Evolutionary conservation across 2,888 invertebrate genomes (phyloP).

Genomic region (Helobdella robusta): DNA sequence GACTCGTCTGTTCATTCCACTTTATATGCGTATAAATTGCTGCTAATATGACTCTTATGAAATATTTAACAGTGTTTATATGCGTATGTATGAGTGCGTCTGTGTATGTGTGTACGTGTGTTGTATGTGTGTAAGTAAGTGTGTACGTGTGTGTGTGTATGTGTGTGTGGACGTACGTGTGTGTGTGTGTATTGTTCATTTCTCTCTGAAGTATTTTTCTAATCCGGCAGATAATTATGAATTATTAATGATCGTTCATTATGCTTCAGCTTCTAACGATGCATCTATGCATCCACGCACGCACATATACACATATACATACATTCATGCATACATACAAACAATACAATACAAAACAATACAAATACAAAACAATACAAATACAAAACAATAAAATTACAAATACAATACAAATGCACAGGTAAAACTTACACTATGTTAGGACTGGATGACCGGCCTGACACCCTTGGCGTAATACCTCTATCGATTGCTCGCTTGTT

Average conservation of each 20-base stretch:
- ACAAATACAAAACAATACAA: too few relatives aligned
- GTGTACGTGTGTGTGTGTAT: slow-evolving; percentile 25
- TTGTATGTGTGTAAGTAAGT: slow-evolving; percentile 25
- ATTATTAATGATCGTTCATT: too few relatives aligned
- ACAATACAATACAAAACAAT: too few relatives aligned
- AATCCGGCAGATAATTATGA: too few relatives aligned
- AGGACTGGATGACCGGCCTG: slow-evolving; percentile 53
- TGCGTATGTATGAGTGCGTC: slow-evolving; percentile 12
- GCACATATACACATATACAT: too few relatives aligned
- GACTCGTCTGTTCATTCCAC: background rate
- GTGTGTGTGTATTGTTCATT: slow-evolving; percentile 13
- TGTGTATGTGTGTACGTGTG: slow-evolving; percentile 18
- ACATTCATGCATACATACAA: too few relatives aligned
- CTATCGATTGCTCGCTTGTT: slow-evolving; percentile 92
- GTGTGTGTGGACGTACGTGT: slow-evolving; percentile 12
- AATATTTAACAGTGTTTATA: slow-evolving; percentile 2
- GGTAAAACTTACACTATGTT: slow-evolving; percentile 52
- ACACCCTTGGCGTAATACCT: slow-evolving; percentile 75
- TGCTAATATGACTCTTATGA: background rate
- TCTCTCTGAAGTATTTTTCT: too few relatives aligned
- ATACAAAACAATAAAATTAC: background rate
- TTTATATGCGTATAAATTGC: background rate
- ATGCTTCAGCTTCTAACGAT: too few relatives aligned
- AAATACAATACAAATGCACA: too few relatives aligned
- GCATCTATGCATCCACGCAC: too few relatives aligned